Conservation (phyloP, 2,113 vertebrate species). For the Pao palembangensis region DNA sequence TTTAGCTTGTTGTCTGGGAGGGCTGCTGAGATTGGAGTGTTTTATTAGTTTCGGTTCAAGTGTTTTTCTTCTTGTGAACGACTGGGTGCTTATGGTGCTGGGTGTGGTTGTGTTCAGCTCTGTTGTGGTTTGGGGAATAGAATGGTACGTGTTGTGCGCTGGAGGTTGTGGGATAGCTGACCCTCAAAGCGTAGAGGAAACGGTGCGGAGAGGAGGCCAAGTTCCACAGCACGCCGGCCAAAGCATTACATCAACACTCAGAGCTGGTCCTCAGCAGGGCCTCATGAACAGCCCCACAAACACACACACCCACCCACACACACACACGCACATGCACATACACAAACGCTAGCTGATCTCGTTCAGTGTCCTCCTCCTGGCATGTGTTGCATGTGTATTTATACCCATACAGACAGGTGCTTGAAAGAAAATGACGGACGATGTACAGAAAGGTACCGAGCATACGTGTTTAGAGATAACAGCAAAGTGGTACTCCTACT, state of each 20-base stretch:
- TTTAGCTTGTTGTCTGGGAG: constrained; percentile 45
- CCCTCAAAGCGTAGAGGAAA: constrained; percentile 69
- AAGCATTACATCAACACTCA: constrained; percentile 64
- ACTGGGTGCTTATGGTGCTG: constrained; percentile 53
- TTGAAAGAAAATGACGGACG: constrained; percentile 11
- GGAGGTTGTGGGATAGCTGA: constrained; percentile 70
- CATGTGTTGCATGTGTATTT: neutral
- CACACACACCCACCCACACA: constrained; percentile 13
- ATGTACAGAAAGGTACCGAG: constrained; percentile 1
- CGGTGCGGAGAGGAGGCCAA: constrained; percentile 62
- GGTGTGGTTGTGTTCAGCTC: constrained; percentile 66
- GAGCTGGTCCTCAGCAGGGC: constrained; percentile 49
- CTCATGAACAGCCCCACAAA: constrained; percentile 36
- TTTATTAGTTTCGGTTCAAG: constrained; percentile 59
- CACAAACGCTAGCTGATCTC: constrained; percentile 14
- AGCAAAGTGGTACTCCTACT: too few relatives aligned
- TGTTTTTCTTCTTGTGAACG: constrained; percentile 41
- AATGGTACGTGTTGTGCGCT: constrained; percentile 64
- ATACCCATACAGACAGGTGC: constrained; percentile 3
- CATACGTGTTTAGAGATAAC: neutral
- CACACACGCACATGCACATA: constrained; percentile 11
- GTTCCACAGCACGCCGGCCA: constrained; percentile 67
- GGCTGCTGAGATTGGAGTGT: constrained; percentile 35
- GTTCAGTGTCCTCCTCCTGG: constrained; percentile 38
- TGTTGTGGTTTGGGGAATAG: constrained; percentile 68